A percentile compares a stretch with the other conserved stretches of the same genome.
phyloP scores from a whole-genome alignment of 2,113 vertebrate species.

The Gopherus flavomarginatus region DNA sequence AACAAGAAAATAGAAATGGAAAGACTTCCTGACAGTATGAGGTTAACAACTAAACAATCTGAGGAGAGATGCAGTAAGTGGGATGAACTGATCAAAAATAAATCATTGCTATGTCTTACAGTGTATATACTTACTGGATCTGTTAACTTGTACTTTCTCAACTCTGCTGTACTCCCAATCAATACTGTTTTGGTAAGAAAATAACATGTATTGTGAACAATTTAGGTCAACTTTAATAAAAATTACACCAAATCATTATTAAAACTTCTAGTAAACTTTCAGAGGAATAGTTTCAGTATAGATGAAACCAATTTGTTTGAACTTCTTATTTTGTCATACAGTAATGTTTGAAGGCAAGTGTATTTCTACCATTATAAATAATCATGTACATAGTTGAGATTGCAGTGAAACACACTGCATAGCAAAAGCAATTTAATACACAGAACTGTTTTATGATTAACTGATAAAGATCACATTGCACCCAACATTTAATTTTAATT shows the following conservation, averaged over 20 bases:
- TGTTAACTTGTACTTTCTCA: slow-evolving; percentile 12
- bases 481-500: neutral
- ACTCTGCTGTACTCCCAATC: neutral
- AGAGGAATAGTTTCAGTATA: neutral
- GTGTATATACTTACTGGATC: neutral
- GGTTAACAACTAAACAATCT: neutral
- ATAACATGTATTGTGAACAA: neutral
- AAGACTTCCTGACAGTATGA: neutral
- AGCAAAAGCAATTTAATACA: neutral
- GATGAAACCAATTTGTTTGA: slow-evolving; percentile 8
- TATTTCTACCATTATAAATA: neutral
- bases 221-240: neutral
- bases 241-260: neutral
- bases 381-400: neutral
- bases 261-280: neutral
- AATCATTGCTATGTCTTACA: slow-evolving; percentile 21
- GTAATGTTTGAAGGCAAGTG: neutral
- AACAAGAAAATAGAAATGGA: neutral
- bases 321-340: neutral
- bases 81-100: slow-evolving; percentile 3
- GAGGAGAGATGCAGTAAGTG: neutral
- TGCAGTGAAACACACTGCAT: neutral
- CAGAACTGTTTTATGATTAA: neutral
- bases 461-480: neutral
- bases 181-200: neutral